Evolutionary conservation across 2,113 vertebrate species (phyloP).

Genomic region (Chaetops frenatus): DNA sequence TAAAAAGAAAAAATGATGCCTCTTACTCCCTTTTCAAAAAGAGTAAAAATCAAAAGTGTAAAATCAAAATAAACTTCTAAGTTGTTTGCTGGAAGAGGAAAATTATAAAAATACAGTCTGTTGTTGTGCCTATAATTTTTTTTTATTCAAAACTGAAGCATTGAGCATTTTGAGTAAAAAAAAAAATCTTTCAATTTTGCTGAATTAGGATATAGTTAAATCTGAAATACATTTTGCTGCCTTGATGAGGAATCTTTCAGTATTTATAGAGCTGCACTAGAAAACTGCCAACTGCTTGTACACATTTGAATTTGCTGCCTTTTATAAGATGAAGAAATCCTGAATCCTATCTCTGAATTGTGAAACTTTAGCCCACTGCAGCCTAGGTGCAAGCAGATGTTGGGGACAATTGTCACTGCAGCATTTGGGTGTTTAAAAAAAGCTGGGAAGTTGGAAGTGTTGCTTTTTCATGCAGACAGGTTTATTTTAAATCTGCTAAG

Average conservation of each 20-base stretch:
- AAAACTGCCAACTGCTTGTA: slow-evolving; percentile 3
- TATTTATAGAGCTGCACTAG: slow-evolving; percentile 47
- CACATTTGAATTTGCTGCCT: slow-evolving; percentile 30
- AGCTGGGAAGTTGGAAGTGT: neutral
- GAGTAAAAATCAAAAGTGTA: neutral
- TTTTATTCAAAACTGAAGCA: neutral
- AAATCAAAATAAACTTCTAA: neutral
- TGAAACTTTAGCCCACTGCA: neutral
- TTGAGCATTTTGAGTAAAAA: neutral
- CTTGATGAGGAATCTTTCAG: neutral
- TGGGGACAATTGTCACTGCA: neutral
- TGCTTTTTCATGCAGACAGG: neutral
- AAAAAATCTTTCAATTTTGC: neutral
- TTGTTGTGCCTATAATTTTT: neutral
- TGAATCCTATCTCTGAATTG: neutral
- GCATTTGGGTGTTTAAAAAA: neutral
- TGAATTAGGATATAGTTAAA: neutral
- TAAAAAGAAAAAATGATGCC: neutral
- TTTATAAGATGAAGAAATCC: slow-evolving; percentile 6
- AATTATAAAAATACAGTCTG: neutral
- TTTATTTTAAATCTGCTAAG: fast-evolving
- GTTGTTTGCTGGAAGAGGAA: neutral
- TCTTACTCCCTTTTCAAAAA: neutral
- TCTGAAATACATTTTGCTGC: neutral
- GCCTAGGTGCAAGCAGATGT: slow-evolving; percentile 16